Evolutionary conservation across 2,797 vertebrate species (phyloP).

Genomic region (Gadopsis marmoratus): DNA sequence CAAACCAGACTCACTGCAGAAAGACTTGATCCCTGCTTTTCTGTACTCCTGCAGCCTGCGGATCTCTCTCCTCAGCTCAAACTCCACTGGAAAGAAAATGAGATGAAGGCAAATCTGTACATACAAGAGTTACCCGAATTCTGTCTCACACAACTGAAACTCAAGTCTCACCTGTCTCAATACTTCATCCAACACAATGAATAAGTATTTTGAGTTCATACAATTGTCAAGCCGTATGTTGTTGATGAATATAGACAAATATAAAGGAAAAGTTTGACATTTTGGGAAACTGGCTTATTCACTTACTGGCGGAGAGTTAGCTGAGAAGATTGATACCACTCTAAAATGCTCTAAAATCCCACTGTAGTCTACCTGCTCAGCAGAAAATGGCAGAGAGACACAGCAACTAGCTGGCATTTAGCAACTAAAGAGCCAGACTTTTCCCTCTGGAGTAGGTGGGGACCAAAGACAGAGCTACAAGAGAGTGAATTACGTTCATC

Average conservation of each 20-base stretch:
- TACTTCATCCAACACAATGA: not conserved
- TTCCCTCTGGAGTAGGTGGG: not conserved
- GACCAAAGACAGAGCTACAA: not conserved
- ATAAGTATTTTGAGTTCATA: not conserved
- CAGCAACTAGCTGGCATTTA: not conserved
- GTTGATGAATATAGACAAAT: not conserved
- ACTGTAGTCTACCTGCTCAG: not conserved
- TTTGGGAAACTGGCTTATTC: not conserved
- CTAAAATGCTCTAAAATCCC: not conserved
- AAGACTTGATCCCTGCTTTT: constrained; percentile 94
- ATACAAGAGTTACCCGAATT: not conserved
- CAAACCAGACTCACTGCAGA: constrained; percentile 91
- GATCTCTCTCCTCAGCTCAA: constrained; percentile 96
- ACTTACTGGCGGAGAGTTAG: too few relatives aligned
- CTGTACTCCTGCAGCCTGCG: constrained; percentile 95
- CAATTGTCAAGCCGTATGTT: not conserved
- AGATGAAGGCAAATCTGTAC: constrained; percentile 38
- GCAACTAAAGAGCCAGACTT: not conserved
- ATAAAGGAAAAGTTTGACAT: not conserved
- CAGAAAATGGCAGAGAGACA: too few relatives aligned
- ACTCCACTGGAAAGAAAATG: constrained; percentile 90
- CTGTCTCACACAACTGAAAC: not conserved
- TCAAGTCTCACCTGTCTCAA: not conserved
- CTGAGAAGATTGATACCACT: not conserved
- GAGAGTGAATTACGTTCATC: not conserved